Conservation (phyloP, 2,113 vertebrate species). For the Nyctibius bracteatus region DNA sequence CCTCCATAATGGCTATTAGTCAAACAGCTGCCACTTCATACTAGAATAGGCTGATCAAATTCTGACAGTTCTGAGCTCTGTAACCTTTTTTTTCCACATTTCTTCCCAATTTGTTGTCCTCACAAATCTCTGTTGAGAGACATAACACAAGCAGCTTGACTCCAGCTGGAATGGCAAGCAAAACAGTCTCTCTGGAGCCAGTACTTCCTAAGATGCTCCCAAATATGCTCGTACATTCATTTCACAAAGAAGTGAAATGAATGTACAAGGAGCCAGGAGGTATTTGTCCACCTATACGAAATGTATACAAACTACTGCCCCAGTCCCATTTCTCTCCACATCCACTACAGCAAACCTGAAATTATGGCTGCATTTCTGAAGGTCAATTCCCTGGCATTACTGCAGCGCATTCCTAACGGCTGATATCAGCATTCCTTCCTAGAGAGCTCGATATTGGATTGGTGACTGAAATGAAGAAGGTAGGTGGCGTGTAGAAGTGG, state of each 20-base stretch:
- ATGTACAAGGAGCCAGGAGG: not conserved
- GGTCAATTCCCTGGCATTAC: not conserved
- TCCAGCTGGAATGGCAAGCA: constrained; percentile 20
- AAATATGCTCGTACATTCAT: not conserved
- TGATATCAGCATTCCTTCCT: constrained; percentile 47
- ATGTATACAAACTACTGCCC: not conserved
- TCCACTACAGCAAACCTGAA: not conserved
- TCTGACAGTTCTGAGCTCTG: constrained; percentile 56
- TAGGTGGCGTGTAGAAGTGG: not conserved
- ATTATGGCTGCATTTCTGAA: not conserved
- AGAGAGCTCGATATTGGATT: not conserved
- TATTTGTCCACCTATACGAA: not conserved
- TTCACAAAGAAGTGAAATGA: not conserved
- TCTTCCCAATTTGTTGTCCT: constrained; percentile 52
- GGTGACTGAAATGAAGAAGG: not conserved
- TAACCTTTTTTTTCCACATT: constrained; percentile 29
- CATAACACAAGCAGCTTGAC: constrained; percentile 45
- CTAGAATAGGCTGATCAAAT: constrained; percentile 52
- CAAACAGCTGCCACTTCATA: constrained; percentile 53
- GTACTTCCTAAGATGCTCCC: not conserved
- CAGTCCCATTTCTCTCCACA: not conserved
- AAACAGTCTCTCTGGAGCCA: not conserved
- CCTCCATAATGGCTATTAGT: constrained; percentile 1
- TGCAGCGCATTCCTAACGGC: constrained; percentile 33
- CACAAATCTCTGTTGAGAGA: constrained; percentile 53